Conservation (phyloP, 2,888 invertebrate genomes). For the Drosophila limbata region DNA sequence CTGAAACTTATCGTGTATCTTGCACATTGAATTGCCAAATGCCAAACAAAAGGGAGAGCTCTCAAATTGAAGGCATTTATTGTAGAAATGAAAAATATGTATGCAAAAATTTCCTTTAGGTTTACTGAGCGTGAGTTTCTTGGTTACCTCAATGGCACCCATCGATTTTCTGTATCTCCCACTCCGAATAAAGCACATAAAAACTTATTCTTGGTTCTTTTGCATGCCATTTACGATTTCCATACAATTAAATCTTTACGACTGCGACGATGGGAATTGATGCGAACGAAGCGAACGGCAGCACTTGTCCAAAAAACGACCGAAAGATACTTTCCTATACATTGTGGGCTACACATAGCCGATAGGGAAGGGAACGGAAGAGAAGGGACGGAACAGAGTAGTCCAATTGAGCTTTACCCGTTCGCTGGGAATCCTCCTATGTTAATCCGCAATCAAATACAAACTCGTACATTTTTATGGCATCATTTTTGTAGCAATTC, state of each 20-base stretch:
- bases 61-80: constrained; percentile 24
- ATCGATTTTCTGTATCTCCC: constrained; percentile 54
- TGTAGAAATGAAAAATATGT: constrained; percentile 16
- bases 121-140: constrained; percentile 2
- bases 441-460: constrained; percentile 70
- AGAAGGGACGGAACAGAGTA: background rate
- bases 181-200: constrained; percentile 48
- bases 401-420: constrained; percentile 30
- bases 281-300: constrained; percentile 45
- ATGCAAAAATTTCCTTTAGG: constrained; percentile 10
- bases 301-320: constrained; percentile 26
- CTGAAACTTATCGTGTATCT: constrained; percentile 31
- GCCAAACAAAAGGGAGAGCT: constrained; percentile 13
- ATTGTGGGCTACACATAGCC: constrained; percentile 21
- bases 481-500: constrained; percentile 63
- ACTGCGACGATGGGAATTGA: constrained; percentile 58
- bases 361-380: background rate
- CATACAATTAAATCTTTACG: constrained; percentile 81
- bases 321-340: constrained; percentile 46
- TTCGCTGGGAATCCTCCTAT: constrained; percentile 31
- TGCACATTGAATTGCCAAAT: constrained; percentile 11
- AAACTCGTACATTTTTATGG: constrained; percentile 64
- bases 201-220: constrained; percentile 61
- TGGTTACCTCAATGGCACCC: constrained; percentile 49
- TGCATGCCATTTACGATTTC: constrained; percentile 80